Percentiles rank a stretch among this genome's conserved stretches.
phyloP scores from a whole-genome alignment of 2,888 invertebrate genomes.

The Graphium colonna region DNA sequence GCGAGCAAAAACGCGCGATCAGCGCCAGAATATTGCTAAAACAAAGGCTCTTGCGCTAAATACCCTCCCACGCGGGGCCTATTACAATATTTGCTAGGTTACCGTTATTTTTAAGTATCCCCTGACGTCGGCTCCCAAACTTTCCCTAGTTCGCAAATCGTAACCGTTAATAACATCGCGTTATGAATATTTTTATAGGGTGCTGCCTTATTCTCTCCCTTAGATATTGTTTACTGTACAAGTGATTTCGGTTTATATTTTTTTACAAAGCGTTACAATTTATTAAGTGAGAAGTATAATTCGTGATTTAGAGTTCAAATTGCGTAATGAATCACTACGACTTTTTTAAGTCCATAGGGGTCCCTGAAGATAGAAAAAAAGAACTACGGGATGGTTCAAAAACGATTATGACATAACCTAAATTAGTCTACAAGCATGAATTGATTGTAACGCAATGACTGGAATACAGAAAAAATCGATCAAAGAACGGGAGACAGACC shows the following conservation, averaged over 20 bases:
- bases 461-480: too few species aligned
- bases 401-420: too few species aligned
- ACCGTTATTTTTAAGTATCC: constrained; percentile 80
- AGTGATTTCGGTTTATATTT: too few species aligned
- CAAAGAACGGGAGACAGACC: too few species aligned
- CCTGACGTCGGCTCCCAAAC: constrained; percentile 56
- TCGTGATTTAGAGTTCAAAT: too few species aligned
- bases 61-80: constrained; percentile 39
- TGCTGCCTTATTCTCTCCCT: neutral
- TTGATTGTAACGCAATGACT: too few species aligned
- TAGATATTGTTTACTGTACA: too few species aligned
- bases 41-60: constrained; percentile 43
- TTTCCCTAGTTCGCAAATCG: constrained; percentile 37
- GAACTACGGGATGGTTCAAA: too few species aligned
- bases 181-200: constrained; percentile 3
- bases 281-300: too few species aligned
- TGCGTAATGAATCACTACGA: too few species aligned
- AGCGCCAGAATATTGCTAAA: constrained; percentile 63
- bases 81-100: constrained; percentile 77
- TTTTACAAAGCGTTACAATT: neutral
- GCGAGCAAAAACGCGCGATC: constrained; percentile 42
- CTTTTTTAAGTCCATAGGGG: too few species aligned
- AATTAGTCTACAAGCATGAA: too few species aligned
- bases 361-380: neutral
- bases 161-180: constrained; percentile 18